phyloP scores from a whole-genome alignment of 2,113 vertebrate genomes.

The Silurus asotus region DNA sequence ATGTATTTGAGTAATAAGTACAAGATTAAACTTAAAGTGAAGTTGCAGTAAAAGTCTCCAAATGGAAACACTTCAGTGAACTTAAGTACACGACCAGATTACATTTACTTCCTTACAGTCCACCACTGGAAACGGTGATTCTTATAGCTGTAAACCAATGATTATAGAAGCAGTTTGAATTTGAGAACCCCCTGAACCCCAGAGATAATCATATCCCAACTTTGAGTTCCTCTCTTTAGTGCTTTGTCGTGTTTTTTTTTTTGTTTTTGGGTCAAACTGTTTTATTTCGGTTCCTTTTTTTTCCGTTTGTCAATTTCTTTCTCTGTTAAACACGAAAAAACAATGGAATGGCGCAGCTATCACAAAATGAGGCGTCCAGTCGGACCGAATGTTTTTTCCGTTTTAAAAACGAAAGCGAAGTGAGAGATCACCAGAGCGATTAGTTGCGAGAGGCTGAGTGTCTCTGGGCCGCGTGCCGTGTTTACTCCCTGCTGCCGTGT shows the following conservation, averaged over 20 bases:
- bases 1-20: too few species aligned
- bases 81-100: too few species aligned
- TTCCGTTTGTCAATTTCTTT: neutral
- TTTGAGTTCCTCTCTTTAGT: neutral
- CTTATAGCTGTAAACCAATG: neutral
- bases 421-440: neutral
- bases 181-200: neutral
- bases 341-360: neutral
- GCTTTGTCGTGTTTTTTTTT: neutral
- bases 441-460: neutral
- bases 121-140: neutral
- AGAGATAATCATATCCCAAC: neutral
- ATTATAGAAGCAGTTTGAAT: neutral
- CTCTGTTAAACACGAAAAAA: neutral
- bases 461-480: conserved; percentile 50
- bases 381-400: neutral
- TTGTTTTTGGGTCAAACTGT: neutral
- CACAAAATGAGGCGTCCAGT: too few species aligned
- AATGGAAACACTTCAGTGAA: too few species aligned
- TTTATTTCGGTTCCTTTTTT: neutral
- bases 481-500: conserved; percentile 51
- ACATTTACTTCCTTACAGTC: too few species aligned
- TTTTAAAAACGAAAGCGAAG: neutral
- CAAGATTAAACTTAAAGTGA: too few species aligned
- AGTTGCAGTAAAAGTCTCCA: too few species aligned